Evolutionary conservation across 2,797 vertebrate genomes (phyloP), one percentile per base, ranked within the genome.

Genomic region (Acomys russatus): DNA sequence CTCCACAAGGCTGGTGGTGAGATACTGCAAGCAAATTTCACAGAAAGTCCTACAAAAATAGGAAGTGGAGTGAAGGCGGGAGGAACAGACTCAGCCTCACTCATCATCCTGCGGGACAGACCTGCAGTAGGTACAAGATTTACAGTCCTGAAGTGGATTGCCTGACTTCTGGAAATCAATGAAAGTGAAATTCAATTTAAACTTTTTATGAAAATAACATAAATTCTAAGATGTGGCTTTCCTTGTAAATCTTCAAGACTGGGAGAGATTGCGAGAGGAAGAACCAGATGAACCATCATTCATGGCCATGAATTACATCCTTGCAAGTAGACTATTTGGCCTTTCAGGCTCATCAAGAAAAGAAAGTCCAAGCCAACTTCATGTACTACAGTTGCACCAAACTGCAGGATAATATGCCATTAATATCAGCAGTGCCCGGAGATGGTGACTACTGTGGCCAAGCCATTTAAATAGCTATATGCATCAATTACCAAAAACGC

Each of bases 101-200:
- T 89, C 56, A 87, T 95, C 71, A 87, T 59, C 64, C 15, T 66
- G 63, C 76, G 44, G 76, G 88, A 79, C 66, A 77, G 71, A 68
- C 33, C n/a, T 49, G 61, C 44, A 35, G 25, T 59, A 35, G 88
- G 77, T 68, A 7, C 28, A 74, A 82, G 84, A 97, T 95, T 97
- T 96, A 96, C 38, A 80, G 59, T 3, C 10, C 86, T 87, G 74
- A 85, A 83, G 44, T 76, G 92, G 96, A 97, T 88, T 95, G 86
- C 92, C 74, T 71, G 59, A 93, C 96, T 96, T 89, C 63, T 92
- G 74, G 79, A 97, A 97, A 97, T 97, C 97, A 94, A 96, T 97
- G 92, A 94, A 92, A 95, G 89, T 95, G 93, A 96, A 97, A 97
- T 96, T 97, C 96, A 97, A 97, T 96, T 98, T 96, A 97, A 97